A percentile compares a stretch with the other conserved stretches of the same genome.
Evolutionary conservation across 2,888 invertebrate species (phyloP).

Genomic region (Altica lythri): DNA sequence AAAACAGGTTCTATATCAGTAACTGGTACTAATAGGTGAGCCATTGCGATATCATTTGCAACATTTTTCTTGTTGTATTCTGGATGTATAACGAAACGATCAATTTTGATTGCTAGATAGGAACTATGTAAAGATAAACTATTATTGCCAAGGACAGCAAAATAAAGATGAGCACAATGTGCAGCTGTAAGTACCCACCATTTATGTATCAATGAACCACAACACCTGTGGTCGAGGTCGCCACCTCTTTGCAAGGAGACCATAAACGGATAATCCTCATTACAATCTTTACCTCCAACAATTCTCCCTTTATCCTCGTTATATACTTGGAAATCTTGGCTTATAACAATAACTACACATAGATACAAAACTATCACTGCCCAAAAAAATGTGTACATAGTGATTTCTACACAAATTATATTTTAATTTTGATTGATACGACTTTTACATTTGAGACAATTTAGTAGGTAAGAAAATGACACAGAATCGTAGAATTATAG

Average conservation of each 20-base stretch:
- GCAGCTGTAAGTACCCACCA: conserved; percentile 1
- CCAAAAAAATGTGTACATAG: too few species aligned
- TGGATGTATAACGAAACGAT: background rate
- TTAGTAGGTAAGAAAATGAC: too few species aligned
- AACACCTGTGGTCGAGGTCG: background rate
- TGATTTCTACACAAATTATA: too few species aligned
- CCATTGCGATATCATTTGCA: background rate
- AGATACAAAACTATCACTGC: too few species aligned
- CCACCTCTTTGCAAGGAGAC: background rate
- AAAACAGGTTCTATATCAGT: background rate
- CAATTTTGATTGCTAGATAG: background rate
- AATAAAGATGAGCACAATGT: background rate
- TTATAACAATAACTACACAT: too few species aligned
- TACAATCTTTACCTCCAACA: background rate
- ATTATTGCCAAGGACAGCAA: background rate
- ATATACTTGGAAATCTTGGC: too few species aligned
- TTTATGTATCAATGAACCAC: background rate
- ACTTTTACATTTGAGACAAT: too few species aligned
- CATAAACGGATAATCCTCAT: background rate
- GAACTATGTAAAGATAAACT: background rate
- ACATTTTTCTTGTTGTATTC: background rate
- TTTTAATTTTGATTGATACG: too few species aligned
- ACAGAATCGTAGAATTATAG: too few species aligned
- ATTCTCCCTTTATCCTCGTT: too few species aligned
- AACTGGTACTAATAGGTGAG: background rate